Conservation (phyloP, 2,888 invertebrate species). For the Pseudococcus viburni region DNA sequence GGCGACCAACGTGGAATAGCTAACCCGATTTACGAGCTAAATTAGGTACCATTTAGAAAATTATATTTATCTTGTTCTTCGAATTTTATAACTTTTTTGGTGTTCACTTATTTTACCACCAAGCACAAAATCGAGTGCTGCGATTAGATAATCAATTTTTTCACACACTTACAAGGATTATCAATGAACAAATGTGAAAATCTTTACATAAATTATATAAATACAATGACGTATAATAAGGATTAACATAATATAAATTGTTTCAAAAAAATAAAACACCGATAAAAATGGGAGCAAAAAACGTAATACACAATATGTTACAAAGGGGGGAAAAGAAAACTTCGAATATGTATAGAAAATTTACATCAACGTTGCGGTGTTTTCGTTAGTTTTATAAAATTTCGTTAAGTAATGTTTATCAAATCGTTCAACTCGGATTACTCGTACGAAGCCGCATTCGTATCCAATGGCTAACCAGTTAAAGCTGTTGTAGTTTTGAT, state of each 20-base stretch:
- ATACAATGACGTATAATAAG: not conserved
- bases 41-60: not conserved
- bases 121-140: not conserved
- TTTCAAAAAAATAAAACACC: constrained; percentile 21
- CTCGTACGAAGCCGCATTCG: constrained; percentile 67
- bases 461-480: constrained; percentile 67
- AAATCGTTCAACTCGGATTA: constrained; percentile 65
- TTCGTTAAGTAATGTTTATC: constrained; percentile 62
- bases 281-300: constrained; percentile 10
- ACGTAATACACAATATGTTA: not conserved
- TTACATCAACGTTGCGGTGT: constrained; percentile 51
- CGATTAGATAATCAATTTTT: not conserved
- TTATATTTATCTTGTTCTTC: not conserved
- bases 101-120: not conserved
- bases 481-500: constrained; percentile 67
- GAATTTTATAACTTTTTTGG: not conserved
- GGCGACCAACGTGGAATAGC: too few species aligned
- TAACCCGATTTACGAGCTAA: too few species aligned
- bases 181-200: not conserved
- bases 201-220: not conserved
- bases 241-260: constrained; percentile 20
- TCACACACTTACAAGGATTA: not conserved
- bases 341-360: not conserved
- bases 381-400: constrained; percentile 63
- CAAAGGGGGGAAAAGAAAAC: not conserved